phyloP scores from a whole-genome alignment of 2,113 vertebrate species.

The Corythaeola cristata region DNA sequence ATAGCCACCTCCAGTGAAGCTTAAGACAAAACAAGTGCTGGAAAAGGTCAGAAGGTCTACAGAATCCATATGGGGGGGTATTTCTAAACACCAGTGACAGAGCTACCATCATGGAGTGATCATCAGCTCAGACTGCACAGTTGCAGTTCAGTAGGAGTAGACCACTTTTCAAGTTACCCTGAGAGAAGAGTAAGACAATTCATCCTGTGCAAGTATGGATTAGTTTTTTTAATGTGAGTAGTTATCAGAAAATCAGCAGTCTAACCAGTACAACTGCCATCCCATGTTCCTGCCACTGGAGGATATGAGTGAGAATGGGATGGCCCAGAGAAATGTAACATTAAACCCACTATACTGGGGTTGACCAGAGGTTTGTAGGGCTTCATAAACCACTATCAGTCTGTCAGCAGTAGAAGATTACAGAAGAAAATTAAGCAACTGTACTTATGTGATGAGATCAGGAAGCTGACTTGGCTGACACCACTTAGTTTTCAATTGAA shows the following conservation, averaged over 20 bases:
- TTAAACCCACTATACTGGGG: background rate
- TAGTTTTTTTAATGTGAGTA: background rate
- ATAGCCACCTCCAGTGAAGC: background rate
- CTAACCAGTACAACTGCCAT: background rate
- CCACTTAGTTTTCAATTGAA: background rate
- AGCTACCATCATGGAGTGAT: background rate
- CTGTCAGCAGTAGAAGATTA: background rate
- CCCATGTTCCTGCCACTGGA: background rate
- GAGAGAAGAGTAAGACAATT: background rate
- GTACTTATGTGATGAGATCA: background rate
- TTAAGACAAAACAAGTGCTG: background rate
- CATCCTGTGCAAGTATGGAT: background rate
- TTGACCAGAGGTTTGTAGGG: background rate
- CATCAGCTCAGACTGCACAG: background rate
- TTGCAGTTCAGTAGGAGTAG: background rate
- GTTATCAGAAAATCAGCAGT: background rate
- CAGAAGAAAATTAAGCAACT: background rate
- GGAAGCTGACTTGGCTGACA: background rate
- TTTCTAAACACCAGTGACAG: background rate
- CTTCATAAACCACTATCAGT: background rate
- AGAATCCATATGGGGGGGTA: background rate
- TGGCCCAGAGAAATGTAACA: background rate
- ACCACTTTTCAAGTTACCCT: background rate
- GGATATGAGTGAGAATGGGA: accelerated
- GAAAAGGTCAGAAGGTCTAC: background rate